Evolutionary conservation across 2,113 vertebrate species (phyloP), one percentile per base, ranked within the genome.

Genomic region (Macquaria ambigua): DNA sequence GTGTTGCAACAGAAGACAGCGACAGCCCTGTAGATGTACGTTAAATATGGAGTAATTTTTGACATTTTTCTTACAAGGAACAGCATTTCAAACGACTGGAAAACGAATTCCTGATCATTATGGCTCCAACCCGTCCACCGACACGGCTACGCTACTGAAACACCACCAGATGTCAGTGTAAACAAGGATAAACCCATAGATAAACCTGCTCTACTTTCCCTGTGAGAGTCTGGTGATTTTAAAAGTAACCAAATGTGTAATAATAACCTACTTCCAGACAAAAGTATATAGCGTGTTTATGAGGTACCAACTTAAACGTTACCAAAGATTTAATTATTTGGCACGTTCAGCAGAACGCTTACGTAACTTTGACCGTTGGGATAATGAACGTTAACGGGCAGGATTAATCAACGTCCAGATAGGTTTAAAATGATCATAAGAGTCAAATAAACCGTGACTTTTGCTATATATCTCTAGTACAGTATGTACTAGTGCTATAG

Each of bases 121-220:
- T 25, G 6, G 64, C 1, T 21, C 5, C 5, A 1, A 16, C 10
- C 21, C 1, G 23, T 11, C 41, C 9, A 1, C 23, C 8, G 1
- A 10, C 25, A 11, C 43, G 2, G 59, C n/a, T 20, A 56, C 69
- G 20, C 1, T 15, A 20, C 12, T 1, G 8, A 55, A 9, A 2
- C 61, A 11, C 88, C 91, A 90, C 62, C 39, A 91, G 88, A 59
- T 87, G 91, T 53, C 88, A 68, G 25, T 12, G 48, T 31, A 77
- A 5, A 16, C 50, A 23, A 43, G 9, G 4, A 9, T 4, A 64
- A 67, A 3, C 20, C 20, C 50, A 23, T 31, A 7, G 4, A 9
- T 4, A 64, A 67, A 3, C 20, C 20, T 41, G 23, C 25, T 20
- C 16, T 39, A 2, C 4, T 41, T 21, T 39, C 10, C 39, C 9